Conservation (phyloP, 2,888 invertebrate genomes). For the Chrysomela aeneicollis region DNA sequence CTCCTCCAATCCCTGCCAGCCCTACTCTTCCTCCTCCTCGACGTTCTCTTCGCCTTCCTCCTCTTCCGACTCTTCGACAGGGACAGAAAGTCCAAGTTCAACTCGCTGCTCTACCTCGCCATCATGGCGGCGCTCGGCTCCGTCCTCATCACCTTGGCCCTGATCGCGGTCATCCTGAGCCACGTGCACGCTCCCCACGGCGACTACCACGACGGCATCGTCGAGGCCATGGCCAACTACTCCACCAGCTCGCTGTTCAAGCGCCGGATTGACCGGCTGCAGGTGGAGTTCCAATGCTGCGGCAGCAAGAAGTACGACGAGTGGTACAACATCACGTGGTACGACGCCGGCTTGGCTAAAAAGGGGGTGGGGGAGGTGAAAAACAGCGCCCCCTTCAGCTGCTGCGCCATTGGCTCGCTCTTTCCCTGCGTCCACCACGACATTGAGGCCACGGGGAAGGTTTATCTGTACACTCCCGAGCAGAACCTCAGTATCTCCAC, state of each 20-base stretch:
- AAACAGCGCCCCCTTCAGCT: slow-evolving; percentile 71
- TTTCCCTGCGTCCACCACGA: slow-evolving; percentile 70
- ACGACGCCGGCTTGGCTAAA: slow-evolving; percentile 59
- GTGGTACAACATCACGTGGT: slow-evolving; percentile 71
- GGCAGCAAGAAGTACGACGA: slow-evolving; percentile 68
- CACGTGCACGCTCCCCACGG: slow-evolving; percentile 51
- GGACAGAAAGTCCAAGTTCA: slow-evolving; percentile 41
- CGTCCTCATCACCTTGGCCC: slow-evolving; percentile 42
- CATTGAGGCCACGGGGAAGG: slow-evolving; percentile 63
- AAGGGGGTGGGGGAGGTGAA: slow-evolving; percentile 37
- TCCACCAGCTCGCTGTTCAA: slow-evolving; percentile 65
- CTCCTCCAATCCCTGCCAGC: slow-evolving; percentile 47
- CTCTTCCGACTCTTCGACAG: slow-evolving; percentile 48
- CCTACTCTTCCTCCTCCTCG: slow-evolving; percentile 48
- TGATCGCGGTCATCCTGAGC: slow-evolving; percentile 48
- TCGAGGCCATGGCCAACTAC: slow-evolving; percentile 68
- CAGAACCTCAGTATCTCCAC: slow-evolving; percentile 57
- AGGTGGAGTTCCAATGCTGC: slow-evolving; percentile 71
- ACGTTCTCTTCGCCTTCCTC: slow-evolving; percentile 45
- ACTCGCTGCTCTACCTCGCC: slow-evolving; percentile 47
- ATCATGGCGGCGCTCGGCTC: slow-evolving; percentile 41
- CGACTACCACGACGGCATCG: slow-evolving; percentile 63
- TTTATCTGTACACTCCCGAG: slow-evolving; percentile 66
- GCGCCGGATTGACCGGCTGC: slow-evolving; percentile 67
- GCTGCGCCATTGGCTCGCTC: slow-evolving; percentile 66